Base-by-base conservation (phyloP, 2,888 invertebrate genomes). In the Escarpia spicata region DNA sequence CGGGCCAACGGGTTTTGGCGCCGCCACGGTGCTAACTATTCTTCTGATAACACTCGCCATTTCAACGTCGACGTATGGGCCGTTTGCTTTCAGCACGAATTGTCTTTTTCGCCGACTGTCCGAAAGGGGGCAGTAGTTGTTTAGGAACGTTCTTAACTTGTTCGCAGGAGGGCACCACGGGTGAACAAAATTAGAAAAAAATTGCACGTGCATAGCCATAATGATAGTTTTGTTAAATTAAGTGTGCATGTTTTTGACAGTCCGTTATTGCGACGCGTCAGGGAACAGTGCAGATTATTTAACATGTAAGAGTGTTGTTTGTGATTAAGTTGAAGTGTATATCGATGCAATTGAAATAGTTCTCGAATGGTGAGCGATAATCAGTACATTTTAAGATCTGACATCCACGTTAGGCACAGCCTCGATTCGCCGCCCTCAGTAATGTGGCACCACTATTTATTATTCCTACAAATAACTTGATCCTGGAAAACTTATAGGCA, bases 21-120 rank as follows among this genome's bases (percentile, higher is more conserved):
- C 75, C 75, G 75, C 75, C 75, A 75, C 75, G 19, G 75, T 75
- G 75, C 75, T 75, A 75, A 75, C 75, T 15, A 75, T 75, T 75
- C 26, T 75, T 75, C 75, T 2, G 75, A 75, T 75, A 26, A 75
- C 75, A 75, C 75, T 75, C 75, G 75, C 75, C 75, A 75, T 75
- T 15, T 15, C 75, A 26, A 1, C 26, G 9, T 52, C 9, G 0
- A 75, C 75, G 75, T 26, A 3, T n/a, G 19, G 15, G 15, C 26
- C 75, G 75, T 75, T 12, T 52, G 52, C 12, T 2, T 52, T 9
- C 19, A 6, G 75, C 3, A 75, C n/a, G 75, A 19, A n/a, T 26
- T 75, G 6, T 26, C 4, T n/a, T 19, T 26, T 75, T 75, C 75
- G 19, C 75, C 26, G 19, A 26, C 26, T 75, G 26, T 26, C 75